Evolutionary conservation across 2,888 invertebrate species (phyloP).

Genomic region (Psococerastis gibbosa): DNA sequence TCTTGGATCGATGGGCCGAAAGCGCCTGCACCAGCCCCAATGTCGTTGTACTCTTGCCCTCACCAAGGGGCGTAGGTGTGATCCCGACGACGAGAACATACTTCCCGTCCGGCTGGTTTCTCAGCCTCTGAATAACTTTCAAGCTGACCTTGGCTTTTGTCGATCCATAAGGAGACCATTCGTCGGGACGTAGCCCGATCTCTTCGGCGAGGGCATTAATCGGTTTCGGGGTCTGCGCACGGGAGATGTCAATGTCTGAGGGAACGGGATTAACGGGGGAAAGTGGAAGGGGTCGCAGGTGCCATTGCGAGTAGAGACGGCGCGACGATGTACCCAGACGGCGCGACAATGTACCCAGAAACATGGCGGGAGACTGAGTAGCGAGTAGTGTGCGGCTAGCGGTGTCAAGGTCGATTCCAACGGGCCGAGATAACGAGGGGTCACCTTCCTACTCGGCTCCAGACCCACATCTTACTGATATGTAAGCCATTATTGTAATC

Average conservation of each 20-base stretch:
- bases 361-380: too few relatives aligned
- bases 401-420: too few relatives aligned
- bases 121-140: conserved; percentile 54
- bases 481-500: too few relatives aligned
- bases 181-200: conserved; percentile 60
- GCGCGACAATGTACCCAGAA: neutral
- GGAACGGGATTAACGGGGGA: neutral
- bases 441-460: too few relatives aligned
- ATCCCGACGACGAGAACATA: conserved; percentile 74
- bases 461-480: too few relatives aligned
- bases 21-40: conserved; percentile 38
- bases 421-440: too few relatives aligned
- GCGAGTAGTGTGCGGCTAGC: too few relatives aligned
- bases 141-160: conserved; percentile 89
- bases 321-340: neutral
- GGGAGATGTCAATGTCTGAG: conserved; percentile 79
- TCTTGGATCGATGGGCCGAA: conserved; percentile 31
- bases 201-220: conserved; percentile 58
- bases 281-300: neutral
- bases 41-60: conserved; percentile 41
- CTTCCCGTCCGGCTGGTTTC: conserved; percentile 52
- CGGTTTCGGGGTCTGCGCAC: conserved; percentile 72
- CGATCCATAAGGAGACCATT: conserved; percentile 77
- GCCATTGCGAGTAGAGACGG: neutral
- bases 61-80: conserved; percentile 41